Evolutionary conservation across 2,113 vertebrate genomes (phyloP), one percentile per base, ranked within the genome.

Genomic region (Ochotona princeps): DNA sequence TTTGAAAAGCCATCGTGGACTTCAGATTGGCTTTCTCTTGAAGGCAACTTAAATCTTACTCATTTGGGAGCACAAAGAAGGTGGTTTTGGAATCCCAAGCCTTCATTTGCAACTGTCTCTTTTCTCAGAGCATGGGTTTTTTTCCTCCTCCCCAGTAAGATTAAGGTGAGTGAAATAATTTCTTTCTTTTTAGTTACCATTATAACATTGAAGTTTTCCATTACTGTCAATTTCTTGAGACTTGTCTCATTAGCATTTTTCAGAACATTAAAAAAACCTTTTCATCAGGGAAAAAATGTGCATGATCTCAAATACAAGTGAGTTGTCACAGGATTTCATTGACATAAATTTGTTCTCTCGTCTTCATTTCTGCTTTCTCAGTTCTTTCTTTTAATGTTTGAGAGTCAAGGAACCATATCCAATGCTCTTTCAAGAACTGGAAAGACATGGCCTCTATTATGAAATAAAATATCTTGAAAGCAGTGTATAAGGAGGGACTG

Each of bases 121-220:
- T 92, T 94, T 93, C 78, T 85, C 93, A 73, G 65, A 87, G 89
- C 93, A 87, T 30, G 38, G 38, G 47, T 67, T 79, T 88, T 85
- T 78, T 78, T n/a, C 8, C 80, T 93, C 61, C 35, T 96, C 75
- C 69, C 80, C 49, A 85, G 83, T 51, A 96, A 97, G 95, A 96
- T 87, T 95, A 93, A 96, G 89, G 96, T 91, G 96, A 97, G 94
- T 96, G 79, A 95, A 97, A 97, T 95, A 92, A 96, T 96, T 97
- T 96, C 74, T 94, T 95, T 95, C 93, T 93, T 92, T 95, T 94
- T 82, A 94, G 94, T 96, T 91, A 96, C 91, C 87, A 96, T 94
- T 95, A 95, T 95, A 92, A 92, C 65, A 94, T 96, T 95, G 91
- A 87, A 78, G 47, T 95, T 95, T 96, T 94, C 95, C 95, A 97